Evolutionary conservation across 1,140 invertebrate species (phyloP), one percentile per base, ranked within the genome.

Genomic region (Ips typographus): DNA sequence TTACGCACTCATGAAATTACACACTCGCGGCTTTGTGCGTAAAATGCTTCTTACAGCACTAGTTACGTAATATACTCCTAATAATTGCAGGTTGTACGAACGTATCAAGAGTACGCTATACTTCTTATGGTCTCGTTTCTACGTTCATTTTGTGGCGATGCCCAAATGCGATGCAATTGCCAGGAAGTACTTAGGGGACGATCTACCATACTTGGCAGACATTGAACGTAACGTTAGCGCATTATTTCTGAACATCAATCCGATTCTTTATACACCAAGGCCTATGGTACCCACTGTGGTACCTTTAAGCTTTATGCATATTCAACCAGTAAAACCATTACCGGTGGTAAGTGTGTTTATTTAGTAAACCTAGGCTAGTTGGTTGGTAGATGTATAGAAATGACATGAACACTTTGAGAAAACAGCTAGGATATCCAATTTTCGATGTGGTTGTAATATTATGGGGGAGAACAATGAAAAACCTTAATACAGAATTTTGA

Each of bases 231-330:
- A 84, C 75, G 76, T 83, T 1, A 82, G 83, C 63, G 72, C 88
- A 72, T 49, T 86, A 6, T 82, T 88, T 65, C 58, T 82, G 0
- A 85, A 84, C 73, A 76, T 75, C 4, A 80, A 85, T 77, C 80
- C 81, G 0, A 75, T 81, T 40, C 77, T 83, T 65, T 76, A 80
- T 59, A 77, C 80, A 40, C 79, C 81, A 52, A 76, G 81, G 49
- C 81, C 85, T 2, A 77, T 80, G 22, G 79, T 83, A 36, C 83
- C 84, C 2, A 79, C 75, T 53, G 76, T 85, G 1, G 72, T 85
- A 22, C 77, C 82, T 61, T 72, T 85, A 52, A 81, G 82, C 40
- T 82, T 81, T 41, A 73, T 85, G 56, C 84, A 85, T 71, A 77
- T 81, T 41, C 78, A 80, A 70, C 72, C 75, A 3, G 68, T 75